phyloP scores from a whole-genome alignment of 2,797 vertebrate genomes.

The Uromys caudimaculatus region DNA sequence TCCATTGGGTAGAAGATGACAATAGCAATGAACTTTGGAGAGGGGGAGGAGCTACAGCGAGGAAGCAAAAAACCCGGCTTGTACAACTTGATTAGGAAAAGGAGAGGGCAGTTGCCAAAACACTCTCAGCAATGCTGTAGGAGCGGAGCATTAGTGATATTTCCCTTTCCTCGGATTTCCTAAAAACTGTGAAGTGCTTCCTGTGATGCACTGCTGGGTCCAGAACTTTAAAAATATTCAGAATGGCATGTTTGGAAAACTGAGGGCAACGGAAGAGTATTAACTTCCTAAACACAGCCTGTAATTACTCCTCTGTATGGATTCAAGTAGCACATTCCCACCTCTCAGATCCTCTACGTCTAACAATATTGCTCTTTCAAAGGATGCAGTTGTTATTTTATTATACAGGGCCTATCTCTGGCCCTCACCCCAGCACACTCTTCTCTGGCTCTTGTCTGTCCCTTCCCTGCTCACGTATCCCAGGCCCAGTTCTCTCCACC shows the following conservation, averaged over 20 bases:
- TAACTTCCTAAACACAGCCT: conserved; percentile 76
- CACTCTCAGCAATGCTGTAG: neutral
- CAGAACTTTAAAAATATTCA: conserved; percentile 16
- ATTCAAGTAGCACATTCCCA: conserved; percentile 63
- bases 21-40: neutral
- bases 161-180: neutral
- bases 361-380: neutral
- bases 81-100: neutral
- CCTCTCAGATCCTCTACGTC: conserved; percentile 52
- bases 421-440: neutral
- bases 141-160: no score
- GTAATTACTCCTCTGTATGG: conserved; percentile 78
- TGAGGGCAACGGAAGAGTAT: conserved; percentile 76
- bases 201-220: neutral
- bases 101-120: neutral
- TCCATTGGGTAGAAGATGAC: neutral
- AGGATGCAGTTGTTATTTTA: neutral
- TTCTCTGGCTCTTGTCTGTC: neutral
- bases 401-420: neutral
- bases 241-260: neutral
- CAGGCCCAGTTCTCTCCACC: neutral
- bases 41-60: no score
- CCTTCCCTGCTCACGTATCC: no score
- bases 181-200: neutral
- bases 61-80: neutral